phyloP scores from a whole-genome alignment of 2,797 vertebrate species.

The Trachops cirrhosus region DNA sequence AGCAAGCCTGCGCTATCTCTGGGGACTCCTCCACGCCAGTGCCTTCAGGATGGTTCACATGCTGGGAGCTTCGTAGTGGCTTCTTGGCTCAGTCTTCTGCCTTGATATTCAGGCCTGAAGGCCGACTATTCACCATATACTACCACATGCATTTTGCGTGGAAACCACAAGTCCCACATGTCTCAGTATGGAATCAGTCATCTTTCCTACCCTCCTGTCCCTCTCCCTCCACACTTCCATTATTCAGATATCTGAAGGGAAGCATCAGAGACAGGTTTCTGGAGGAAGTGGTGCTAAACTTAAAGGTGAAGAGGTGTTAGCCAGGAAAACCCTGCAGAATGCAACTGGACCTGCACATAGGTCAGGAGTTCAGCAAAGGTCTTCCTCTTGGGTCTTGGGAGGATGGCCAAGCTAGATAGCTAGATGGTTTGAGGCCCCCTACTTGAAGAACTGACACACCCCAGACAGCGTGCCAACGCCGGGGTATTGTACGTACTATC shows the following conservation, averaged over 20 bases:
- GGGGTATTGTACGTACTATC: accelerated
- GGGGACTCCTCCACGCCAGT: accelerated
- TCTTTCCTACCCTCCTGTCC: background rate
- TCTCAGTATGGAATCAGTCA: background rate
- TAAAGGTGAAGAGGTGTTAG: background rate
- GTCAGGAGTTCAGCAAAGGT: background rate
- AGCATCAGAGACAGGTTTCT: background rate
- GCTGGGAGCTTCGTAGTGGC: background rate
- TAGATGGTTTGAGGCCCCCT: background rate
- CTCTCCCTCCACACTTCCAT: background rate
- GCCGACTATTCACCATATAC: background rate
- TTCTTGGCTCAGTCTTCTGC: background rate
- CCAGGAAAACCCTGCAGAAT: background rate
- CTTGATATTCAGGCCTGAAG: background rate
- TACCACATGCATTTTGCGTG: background rate
- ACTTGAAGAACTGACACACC: accelerated
- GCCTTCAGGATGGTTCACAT: background rate
- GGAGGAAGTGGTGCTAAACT: background rate
- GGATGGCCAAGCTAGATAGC: background rate
- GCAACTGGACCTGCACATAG: background rate
- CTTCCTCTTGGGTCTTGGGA: background rate
- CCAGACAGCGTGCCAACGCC: background rate
- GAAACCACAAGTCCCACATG: background rate
- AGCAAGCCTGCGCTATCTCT: accelerated
- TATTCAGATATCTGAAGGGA: background rate